These are phyloP conservation scores for Gambelia wislizenii DNA, from an alignment of 2,797 vertebrate genomes.

Conservation along the genomic window DNA sequence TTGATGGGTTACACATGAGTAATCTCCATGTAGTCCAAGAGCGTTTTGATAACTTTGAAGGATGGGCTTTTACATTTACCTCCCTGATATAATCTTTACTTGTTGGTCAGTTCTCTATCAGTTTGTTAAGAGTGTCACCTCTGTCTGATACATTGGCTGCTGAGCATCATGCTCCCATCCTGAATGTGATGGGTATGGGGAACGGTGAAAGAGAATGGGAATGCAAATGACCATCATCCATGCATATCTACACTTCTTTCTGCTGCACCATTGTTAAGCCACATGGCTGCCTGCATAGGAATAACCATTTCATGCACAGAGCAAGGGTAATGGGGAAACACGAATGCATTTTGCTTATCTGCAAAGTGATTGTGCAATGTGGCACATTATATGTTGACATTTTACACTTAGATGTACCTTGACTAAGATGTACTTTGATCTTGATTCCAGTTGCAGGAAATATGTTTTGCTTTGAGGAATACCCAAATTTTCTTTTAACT, in stretches of 20 bases:
- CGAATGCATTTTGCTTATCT: neutral
- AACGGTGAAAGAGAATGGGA: accelerated
- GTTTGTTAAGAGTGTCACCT: slow-evolving; percentile 34
- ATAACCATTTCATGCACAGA: neutral
- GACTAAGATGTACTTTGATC: too few relatives aligned
- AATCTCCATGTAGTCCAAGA: slow-evolving; percentile 62
- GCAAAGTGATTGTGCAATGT: neutral
- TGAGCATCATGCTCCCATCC: neutral
- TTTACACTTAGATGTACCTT: too few relatives aligned
- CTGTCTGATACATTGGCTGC: neutral
- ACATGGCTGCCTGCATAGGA: neutral
- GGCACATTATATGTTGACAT: too few relatives aligned
- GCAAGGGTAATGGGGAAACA: neutral
- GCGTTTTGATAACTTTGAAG: slow-evolving; percentile 70
- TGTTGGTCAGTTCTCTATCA: slow-evolving; percentile 48
- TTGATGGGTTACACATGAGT: slow-evolving; percentile 65
- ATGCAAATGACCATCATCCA: accelerated
- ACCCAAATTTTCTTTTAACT: too few relatives aligned
- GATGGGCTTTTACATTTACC: slow-evolving; percentile 61
- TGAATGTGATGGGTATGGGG: accelerated
- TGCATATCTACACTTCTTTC: neutral
- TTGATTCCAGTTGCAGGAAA: too few relatives aligned
- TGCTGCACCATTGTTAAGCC: neutral
- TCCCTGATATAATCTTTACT: slow-evolving; percentile 57
- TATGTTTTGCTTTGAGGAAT: too few relatives aligned